Evolutionary conservation across 1,140 invertebrate species (phyloP), one percentile per base, ranked within the genome.

Genomic region (Heliconius hermathena): DNA sequence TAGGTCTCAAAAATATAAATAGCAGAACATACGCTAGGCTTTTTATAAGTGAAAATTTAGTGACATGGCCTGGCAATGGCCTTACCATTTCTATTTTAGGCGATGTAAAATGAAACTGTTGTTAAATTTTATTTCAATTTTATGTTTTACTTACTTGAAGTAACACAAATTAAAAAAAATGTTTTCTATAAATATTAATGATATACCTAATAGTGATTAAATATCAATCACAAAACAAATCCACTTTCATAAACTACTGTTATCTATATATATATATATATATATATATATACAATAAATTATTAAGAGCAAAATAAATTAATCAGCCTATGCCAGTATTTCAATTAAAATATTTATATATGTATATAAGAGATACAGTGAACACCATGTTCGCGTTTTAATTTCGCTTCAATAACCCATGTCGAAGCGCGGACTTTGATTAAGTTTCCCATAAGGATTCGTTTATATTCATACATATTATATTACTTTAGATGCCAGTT

Each of bases 331-430:
- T 72, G 8, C 36, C n/a, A 38, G 71, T 20, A 72, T 1, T 83
- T 83, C 71, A 83, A 85, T 84, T 82, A 85, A 76, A 49, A 73
- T 76, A 54, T 36, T 2, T 29, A 3, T 29, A 8, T 36, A 36
- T 36, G 5, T 8, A 36, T 81, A 83, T 80, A 82, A 78, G 70
- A n/a, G 57, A 66, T 70, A 78, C 79, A 86, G 85, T 83, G 83
- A 83, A 81, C 81, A 72, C 82, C 75, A 76, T 74, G 77, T 84
- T 78, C 79, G 79, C 79, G 87, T 87, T 90, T 90, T 89, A 90
- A 90, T 90, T 89, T 84, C 85, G 80, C 85, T 89, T 87, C 87
- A 90, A 90, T 90, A 90, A 88, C 81, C 85, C 89, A 79, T 89
- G 87, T 90, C 89, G 87, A 79, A 79, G 81, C 76, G 33, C 83